Evolutionary conservation across 2,797 vertebrate species (phyloP).

Genomic region (Pelobates cultripes): DNA sequence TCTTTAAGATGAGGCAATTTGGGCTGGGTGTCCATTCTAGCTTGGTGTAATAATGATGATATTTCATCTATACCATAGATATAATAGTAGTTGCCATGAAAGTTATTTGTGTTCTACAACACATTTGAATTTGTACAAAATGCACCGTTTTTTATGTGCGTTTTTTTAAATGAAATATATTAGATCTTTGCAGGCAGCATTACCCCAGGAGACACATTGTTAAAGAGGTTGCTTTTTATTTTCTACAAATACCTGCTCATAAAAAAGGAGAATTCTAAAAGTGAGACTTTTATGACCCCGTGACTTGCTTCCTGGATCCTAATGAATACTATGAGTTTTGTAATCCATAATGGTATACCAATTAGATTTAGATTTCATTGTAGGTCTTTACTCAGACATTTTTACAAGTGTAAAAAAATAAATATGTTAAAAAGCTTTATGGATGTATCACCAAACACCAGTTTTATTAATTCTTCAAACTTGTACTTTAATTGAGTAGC

Average conservation of each 20-base stretch:
- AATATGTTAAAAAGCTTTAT: constrained; percentile 35
- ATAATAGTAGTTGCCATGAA: too few relatives aligned
- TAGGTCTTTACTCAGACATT: constrained; percentile 5
- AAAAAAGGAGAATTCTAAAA: constrained; percentile 43
- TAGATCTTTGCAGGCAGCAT: neutral
- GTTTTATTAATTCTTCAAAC: constrained; percentile 30
- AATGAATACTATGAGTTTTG: constrained; percentile 13
- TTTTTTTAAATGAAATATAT: neutral
- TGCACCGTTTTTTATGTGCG: neutral
- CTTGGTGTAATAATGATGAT: too few relatives aligned
- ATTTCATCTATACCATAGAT: too few relatives aligned
- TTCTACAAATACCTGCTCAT: constrained; percentile 42
- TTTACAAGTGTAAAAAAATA: constrained; percentile 10
- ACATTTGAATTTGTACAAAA: too few relatives aligned
- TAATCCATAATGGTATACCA: constrained; percentile 27
- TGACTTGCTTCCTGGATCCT: constrained; percentile 39
- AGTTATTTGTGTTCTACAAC: too few relatives aligned
- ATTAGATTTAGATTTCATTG: constrained; percentile 5
- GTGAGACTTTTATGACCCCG: constrained; percentile 48
- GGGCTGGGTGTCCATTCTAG: too few relatives aligned
- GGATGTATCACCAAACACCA: constrained; percentile 15
- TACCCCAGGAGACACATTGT: constrained; percentile 13
- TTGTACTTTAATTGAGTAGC: constrained; percentile 9
- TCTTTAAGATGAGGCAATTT: too few relatives aligned
- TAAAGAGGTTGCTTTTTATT: constrained; percentile 7